Base-by-base conservation (phyloP, 2,888 invertebrate genomes). In the Amiota mariae region DNA sequence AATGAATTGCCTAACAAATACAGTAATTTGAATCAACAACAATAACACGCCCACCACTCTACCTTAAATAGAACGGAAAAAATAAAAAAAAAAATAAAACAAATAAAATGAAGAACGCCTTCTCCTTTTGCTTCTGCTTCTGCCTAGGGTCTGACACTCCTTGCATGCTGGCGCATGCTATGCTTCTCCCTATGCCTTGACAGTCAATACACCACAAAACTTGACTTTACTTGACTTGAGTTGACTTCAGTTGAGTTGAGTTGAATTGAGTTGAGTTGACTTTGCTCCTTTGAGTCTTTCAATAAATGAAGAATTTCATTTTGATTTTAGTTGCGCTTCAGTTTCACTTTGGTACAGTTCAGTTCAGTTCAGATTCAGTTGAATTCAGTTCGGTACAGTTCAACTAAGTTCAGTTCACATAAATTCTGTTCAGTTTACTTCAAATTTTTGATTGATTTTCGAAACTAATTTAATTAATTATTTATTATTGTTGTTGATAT, bases 401-500 rank as follows among this genome's bases (percentile, higher is more conserved):
- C 9, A 67, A 48, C 15, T 49, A 15, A 66, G 15, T 66, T 66
- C 47, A 11, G 1, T 47, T 10, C 51, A 75, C 66, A n/a, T 12
- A 81, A 24, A 24, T 24, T 24, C 3, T 24, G 24, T 24, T 24
- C 24, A 24, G n/a, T n/a, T n/a, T n/a, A n/a, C n/a, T n/a, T n/a
- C n/a, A n/a, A n/a, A n/a, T n/a, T n/a, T n/a, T n/a, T n/a, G n/a
- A n/a, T n/a, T n/a, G n/a, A n/a, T n/a, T n/a, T n/a, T n/a, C n/a
- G n/a, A n/a, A n/a, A n/a, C n/a, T n/a, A n/a, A n/a, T n/a, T n/a
- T n/a, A n/a, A n/a, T 81, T 70, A 77, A 56, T 36, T 70, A 46
- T n/a, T n/a, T n/a, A n/a, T n/a, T n/a, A 76, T 80, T 77, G 85
- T 81, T 73, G 56, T 51, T 51, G 54, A 12, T n/a, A 51, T 13